phyloP scores from a whole-genome alignment of 35 echinoderm and acorn worm species.

The Lytechinus variegatus region DNA sequence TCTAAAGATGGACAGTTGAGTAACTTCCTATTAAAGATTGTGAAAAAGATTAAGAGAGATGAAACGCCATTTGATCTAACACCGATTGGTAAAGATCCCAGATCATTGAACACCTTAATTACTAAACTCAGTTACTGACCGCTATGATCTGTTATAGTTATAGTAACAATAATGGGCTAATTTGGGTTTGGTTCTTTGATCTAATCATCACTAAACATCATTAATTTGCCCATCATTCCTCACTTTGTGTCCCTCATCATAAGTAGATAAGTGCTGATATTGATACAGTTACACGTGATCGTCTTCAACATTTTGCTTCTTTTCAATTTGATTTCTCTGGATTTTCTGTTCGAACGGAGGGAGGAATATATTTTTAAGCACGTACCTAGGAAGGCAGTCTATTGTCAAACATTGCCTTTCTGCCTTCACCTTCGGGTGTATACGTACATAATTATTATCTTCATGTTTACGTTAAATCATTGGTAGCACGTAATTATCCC shows the following conservation, averaged over 20 bases:
- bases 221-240: too few relatives aligned
- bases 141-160: too few relatives aligned
- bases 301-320: not conserved
- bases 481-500: not conserved
- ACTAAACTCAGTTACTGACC: too few relatives aligned
- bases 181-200: too few relatives aligned
- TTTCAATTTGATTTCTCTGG: not conserved
- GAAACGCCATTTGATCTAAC: too few relatives aligned
- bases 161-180: too few relatives aligned
- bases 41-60: not conserved
- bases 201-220: too few relatives aligned
- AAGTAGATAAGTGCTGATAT: too few relatives aligned
- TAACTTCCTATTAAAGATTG: not conserved
- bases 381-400: not conserved
- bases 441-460: not conserved
- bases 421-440: not conserved
- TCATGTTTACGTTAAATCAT: not conserved
- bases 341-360: not conserved
- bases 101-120: too few relatives aligned
- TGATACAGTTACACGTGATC: not conserved
- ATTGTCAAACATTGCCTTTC: not conserved
- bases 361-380: not conserved
- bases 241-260: too few relatives aligned
- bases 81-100: too few relatives aligned
- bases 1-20: too few relatives aligned